A percentile compares a stretch with the other conserved stretches of the same genome.
Conservation (phyloP, 35 echinoderm and acorn worm species). For the Anneissia japonica region DNA sequence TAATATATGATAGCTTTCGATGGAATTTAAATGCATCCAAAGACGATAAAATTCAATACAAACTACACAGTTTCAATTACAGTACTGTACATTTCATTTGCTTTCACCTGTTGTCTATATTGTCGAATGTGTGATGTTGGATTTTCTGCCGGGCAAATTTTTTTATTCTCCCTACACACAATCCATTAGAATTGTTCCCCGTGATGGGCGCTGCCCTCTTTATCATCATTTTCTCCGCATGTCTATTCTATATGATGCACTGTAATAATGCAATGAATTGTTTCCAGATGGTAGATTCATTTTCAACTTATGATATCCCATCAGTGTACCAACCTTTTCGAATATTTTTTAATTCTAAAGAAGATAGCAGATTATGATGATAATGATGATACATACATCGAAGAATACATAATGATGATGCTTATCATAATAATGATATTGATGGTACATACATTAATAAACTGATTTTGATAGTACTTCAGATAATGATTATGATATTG, state of each 20-base stretch:
- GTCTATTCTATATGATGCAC: too few species aligned
- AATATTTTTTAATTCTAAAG: too few species aligned
- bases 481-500: too few species aligned
- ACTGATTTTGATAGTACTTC: background rate
- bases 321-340: too few species aligned
- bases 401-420: background rate
- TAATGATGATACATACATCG: background rate
- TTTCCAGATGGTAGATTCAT: too few species aligned
- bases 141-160: background rate
- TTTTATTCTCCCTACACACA: background rate
- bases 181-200: background rate
- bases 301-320: too few species aligned
- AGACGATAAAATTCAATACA: constrained; percentile 2
- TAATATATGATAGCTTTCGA: background rate
- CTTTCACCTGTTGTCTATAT: background rate
- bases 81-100: background rate
- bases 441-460: background rate
- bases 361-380: background rate
- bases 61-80: background rate
- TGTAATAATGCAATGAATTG: too few species aligned
- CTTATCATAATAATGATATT: background rate
- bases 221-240: too few species aligned
- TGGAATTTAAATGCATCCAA: background rate
- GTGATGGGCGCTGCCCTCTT: too few species aligned
- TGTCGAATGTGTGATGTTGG: background rate